Base-by-base conservation (phyloP, 2,888 invertebrate species). In the Hetaerina titia region DNA sequence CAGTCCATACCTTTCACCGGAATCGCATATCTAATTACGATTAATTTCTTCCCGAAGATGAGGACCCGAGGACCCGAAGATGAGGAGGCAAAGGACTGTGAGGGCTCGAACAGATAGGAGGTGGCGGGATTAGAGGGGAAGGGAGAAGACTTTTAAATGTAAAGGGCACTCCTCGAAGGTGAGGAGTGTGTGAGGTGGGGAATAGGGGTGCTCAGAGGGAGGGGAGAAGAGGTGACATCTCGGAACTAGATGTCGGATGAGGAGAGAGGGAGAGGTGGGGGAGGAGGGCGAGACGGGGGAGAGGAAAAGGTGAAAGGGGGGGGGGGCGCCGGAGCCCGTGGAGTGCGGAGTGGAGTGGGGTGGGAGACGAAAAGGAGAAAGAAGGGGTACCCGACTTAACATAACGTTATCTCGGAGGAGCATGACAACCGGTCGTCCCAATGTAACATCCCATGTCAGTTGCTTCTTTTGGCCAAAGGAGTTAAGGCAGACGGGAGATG, bases 341-440 rank as follows among this genome's bases (percentile, higher is more conserved):
- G 45, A 45, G 56, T 56, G 57, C 11, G 45, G 45, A 45, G 11
- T 15, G 25, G 25, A 31, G 88, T 25, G 22, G 45, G 13, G 15
- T n/a, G 88, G 4, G n/a, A 11, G 31, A 63, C 63, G 63, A 90
- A 31, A 17, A 6, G 90, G 25, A 63, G 31, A 31, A 22, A 15
- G 90, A 60, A 25, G 57, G 13, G 31, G 22, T 19, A 56, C 92
- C 92, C 45, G 69, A 56, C 92, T 92, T 69, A 92, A 56, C 92
- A 92, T 92, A 69, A 69, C 92, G 92, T 92, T 92, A 92, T 92
- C 92, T 74, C n/a, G 64, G 92, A 92, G 31, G 56, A 69, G 92
- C 92, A 92, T 92, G 92, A 92, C 92, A 92, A 69, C 69, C 69
- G 92, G 64, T 92, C 64, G 92, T 92, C 92, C 45, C 92, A 92